Evolutionary conservation across 2,888 invertebrate species (phyloP).

Genomic region (Agrotis clavis): DNA sequence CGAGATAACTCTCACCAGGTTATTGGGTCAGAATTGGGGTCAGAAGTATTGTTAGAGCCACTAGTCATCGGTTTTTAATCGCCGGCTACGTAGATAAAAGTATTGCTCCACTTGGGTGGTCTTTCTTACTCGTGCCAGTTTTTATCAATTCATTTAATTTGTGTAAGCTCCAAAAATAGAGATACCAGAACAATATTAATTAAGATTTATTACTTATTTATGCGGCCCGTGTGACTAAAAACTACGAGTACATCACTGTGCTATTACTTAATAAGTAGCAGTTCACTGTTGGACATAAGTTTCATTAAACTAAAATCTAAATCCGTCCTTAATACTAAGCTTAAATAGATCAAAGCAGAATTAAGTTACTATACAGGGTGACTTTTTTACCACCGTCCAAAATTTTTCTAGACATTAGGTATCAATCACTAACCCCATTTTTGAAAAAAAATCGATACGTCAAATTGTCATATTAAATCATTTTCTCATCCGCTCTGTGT

Average conservation of each 20-base stretch:
- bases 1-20: slow-evolving; percentile 58
- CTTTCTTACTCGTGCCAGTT: slow-evolving; percentile 25
- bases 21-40: slow-evolving; percentile 58
- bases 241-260: background rate
- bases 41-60: slow-evolving; percentile 48
- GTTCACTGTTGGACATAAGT: background rate
- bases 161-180: slow-evolving; percentile 13
- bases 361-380: too few species aligned
- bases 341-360: background rate
- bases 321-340: background rate
- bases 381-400: too few species aligned
- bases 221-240: background rate
- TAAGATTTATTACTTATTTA: slow-evolving; percentile 3
- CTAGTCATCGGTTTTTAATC: slow-evolving; percentile 51
- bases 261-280: background rate
- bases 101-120: slow-evolving; percentile 50
- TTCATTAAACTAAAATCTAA: background rate
- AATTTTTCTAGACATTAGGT: too few species aligned
- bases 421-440: too few species aligned
- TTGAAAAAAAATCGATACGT: too few species aligned
- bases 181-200: slow-evolving; percentile 7
- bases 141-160: slow-evolving; percentile 25
- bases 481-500: too few species aligned
- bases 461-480: too few species aligned
- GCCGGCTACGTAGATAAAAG: slow-evolving; percentile 32